Conservation (phyloP, 2,113 vertebrate genomes). For the Leucoraja erinaceus region DNA sequence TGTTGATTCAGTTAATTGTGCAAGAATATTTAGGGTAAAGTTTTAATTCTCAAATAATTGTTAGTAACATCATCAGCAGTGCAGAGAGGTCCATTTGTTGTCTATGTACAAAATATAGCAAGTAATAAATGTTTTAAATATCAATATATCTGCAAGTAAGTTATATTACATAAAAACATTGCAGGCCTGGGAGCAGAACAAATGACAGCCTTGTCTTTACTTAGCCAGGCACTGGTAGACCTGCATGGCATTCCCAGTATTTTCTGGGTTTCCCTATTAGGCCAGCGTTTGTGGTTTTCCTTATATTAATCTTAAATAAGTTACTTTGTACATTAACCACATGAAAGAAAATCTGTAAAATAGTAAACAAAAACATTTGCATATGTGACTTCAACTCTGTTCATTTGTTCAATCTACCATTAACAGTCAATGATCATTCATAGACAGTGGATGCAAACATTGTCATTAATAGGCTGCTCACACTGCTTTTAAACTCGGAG, state of each 20-base stretch:
- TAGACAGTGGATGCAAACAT: neutral
- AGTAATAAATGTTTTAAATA: slow-evolving; percentile 27
- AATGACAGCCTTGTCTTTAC: neutral
- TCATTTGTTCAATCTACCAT: neutral
- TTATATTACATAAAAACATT: neutral
- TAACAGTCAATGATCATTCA: neutral
- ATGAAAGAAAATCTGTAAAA: slow-evolving; percentile 3
- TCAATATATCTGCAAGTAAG: neutral
- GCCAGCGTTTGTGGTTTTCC: neutral
- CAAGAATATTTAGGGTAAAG: neutral
- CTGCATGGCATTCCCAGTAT: neutral
- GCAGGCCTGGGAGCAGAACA: neutral
- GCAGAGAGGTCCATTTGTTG: neutral
- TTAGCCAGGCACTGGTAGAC: neutral
- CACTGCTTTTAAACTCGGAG: neutral
- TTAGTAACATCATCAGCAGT: neutral
- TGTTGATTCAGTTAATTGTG: neutral
- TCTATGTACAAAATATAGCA: slow-evolving; percentile 4
- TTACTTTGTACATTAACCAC: neutral
- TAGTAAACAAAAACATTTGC: neutral
- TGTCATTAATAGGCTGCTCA: neutral
- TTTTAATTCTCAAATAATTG: neutral
- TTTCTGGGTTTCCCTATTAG: neutral
- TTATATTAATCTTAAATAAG: neutral
- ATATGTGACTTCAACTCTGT: neutral